phyloP scores from a whole-genome alignment of 2,113 vertebrate species.

The Phycodurus eques region DNA sequence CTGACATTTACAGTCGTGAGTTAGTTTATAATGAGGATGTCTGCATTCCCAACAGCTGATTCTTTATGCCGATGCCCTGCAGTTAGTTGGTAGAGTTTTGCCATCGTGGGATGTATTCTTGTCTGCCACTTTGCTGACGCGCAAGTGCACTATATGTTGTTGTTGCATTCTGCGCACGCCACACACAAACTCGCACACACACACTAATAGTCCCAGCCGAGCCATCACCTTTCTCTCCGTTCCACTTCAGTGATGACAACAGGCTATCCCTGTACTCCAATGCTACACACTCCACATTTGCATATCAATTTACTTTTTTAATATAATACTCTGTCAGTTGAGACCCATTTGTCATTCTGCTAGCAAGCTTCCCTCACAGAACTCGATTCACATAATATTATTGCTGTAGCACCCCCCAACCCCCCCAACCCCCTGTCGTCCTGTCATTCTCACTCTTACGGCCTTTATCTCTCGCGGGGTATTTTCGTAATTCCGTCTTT shows the following conservation, averaged over 20 bases:
- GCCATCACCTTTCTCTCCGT: slow-evolving; percentile 56
- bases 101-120: slow-evolving; percentile 20
- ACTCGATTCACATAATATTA: slow-evolving; percentile 60
- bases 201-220: slow-evolving; percentile 38
- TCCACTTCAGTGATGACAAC: slow-evolving; percentile 68
- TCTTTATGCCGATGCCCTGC: slow-evolving; percentile 15
- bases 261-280: slow-evolving; percentile 68
- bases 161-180: neutral
- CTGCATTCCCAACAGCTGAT: slow-evolving; percentile 4
- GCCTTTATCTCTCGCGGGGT: slow-evolving; percentile 42
- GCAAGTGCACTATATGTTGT: slow-evolving; percentile 22
- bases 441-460: slow-evolving; percentile 22
- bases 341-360: slow-evolving; percentile 71
- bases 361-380: slow-evolving; percentile 48
- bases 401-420: slow-evolving; percentile 28
- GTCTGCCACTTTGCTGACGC: slow-evolving; percentile 41
- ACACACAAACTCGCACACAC: slow-evolving; percentile 33
- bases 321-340: slow-evolving; percentile 75
- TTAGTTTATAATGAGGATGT: slow-evolving; percentile 13
- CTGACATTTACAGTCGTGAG: slow-evolving; percentile 14
- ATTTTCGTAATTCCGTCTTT: slow-evolving; percentile 37
- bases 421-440: slow-evolving; percentile 21
- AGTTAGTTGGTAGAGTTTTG: slow-evolving; percentile 22
- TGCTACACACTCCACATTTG: slow-evolving; percentile 70
- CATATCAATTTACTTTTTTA: slow-evolving; percentile 80